Evolutionary conservation across 2,113 vertebrate genomes (phyloP).

Genomic region (Rallus limicola): DNA sequence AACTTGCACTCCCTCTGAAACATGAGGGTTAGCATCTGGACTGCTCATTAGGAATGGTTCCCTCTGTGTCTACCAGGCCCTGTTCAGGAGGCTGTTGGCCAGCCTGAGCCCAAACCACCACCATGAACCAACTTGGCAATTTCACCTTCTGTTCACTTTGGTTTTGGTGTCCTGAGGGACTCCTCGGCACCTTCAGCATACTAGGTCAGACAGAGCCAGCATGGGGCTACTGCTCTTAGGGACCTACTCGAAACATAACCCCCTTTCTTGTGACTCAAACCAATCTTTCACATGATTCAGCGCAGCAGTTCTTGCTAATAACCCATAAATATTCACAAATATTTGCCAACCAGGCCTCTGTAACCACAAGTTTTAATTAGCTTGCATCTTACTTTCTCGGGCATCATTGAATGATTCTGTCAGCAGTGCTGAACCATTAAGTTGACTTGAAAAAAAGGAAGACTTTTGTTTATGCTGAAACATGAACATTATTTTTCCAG

Average conservation of each 20-base stretch:
- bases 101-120: neutral
- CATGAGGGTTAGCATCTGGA: neutral
- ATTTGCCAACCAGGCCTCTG: neutral
- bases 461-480: conserved; percentile 14
- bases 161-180: accelerated
- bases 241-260: neutral
- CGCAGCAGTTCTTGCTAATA: neutral
- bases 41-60: neutral
- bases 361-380: neutral
- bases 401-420: neutral
- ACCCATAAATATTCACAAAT: conserved; percentile 24
- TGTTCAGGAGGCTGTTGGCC: neutral
- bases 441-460: neutral
- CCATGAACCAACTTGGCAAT: neutral
- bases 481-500: neutral
- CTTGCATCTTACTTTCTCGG: neutral
- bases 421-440: neutral
- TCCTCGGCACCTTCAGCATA: neutral
- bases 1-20: neutral
- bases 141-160: neutral
- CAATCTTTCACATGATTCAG: neutral
- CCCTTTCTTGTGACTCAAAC: neutral
- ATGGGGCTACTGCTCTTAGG: neutral
- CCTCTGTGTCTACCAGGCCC: neutral
- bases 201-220: neutral